Evolutionary conservation across 2,797 vertebrate genomes (phyloP).

Genomic region (Danio tinwini): DNA sequence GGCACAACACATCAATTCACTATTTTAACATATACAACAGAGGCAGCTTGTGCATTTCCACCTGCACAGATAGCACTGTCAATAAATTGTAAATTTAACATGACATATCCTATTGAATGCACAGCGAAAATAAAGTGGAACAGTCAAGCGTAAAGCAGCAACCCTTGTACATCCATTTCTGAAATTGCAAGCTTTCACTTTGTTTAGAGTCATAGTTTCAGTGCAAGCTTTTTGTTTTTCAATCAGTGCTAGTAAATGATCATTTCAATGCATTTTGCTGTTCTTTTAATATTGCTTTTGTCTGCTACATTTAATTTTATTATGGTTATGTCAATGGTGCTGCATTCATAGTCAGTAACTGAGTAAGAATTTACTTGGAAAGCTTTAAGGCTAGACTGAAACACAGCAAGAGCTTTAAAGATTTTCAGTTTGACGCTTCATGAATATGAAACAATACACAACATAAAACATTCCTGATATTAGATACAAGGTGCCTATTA

Average conservation of each 20-base stretch:
- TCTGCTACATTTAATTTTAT: neutral
- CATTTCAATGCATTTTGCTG: neutral
- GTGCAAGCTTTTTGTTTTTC: neutral
- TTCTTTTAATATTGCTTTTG: neutral
- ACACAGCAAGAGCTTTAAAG: neutral
- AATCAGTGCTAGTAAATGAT: neutral
- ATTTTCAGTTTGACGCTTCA: neutral
- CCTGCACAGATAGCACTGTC: conserved; percentile 18
- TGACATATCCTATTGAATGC: conserved; percentile 3
- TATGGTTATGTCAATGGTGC: neutral
- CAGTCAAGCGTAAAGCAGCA: conserved; percentile 16
- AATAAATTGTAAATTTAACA: conserved; percentile 26
- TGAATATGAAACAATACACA: neutral
- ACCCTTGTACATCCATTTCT: conserved; percentile 65
- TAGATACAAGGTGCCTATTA: neutral
- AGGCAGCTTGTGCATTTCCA: neutral
- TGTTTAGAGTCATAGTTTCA: conserved; percentile 13
- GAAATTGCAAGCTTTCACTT: conserved; percentile 67
- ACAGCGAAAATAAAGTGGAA: conserved; percentile 9
- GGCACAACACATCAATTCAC: conserved; percentile 1
- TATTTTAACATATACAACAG: neutral
- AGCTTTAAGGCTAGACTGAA: neutral
- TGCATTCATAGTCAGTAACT: neutral
- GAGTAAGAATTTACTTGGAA: neutral
- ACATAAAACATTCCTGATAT: neutral